Evolutionary conservation across 2,888 invertebrate species (phyloP), one percentile per base, ranked within the genome.

Genomic region (Therioaphis trifolii): DNA sequence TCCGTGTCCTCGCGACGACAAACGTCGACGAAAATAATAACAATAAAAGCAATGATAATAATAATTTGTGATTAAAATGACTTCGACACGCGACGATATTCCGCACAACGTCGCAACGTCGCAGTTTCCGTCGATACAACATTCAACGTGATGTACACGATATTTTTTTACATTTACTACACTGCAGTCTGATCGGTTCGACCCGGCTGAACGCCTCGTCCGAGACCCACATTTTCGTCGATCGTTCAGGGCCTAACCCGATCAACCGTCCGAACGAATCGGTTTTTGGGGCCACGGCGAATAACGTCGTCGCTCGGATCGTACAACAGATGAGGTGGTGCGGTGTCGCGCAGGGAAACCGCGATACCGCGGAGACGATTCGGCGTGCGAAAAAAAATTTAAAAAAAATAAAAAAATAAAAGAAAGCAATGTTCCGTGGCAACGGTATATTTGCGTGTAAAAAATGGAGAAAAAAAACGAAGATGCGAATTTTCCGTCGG

Each of bases 221-320:
- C 80, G 21, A 82, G 80, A 82, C 80, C 80, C 80, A 82, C 18
- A 82, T 82, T 80, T 78, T 21, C n/a, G n/a, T 46, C 78, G 58
- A 52, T 46, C 63, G 61, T 71, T 82, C 80, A 77, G 35, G 80
- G 80, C 35, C 63, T 61, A 72, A n/a, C 18, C 52, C 46, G 27
- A 82, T 63, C 72, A 58, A 82, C 80, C 80, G 61, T 49, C 29
- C 35, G 61, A 76, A 52, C 52, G 18, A 55, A 9, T 9, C 18
- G 55, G 9, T 18, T 55, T 21, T 46, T 12, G 14, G 18, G 5
- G 18, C 1, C 18, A 18, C 43, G 24, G 2, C 27, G 58, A 27
- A 27, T 55, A 43, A 27, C 7, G 18, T 3, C 40, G 55, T 40
- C 40, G 21, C 49, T 72, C 14, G 29, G 14, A 63, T 12, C 2